Evolutionary conservation across 2,113 vertebrate species (phyloP).

Genomic region (Entelurus aequoreus): DNA sequence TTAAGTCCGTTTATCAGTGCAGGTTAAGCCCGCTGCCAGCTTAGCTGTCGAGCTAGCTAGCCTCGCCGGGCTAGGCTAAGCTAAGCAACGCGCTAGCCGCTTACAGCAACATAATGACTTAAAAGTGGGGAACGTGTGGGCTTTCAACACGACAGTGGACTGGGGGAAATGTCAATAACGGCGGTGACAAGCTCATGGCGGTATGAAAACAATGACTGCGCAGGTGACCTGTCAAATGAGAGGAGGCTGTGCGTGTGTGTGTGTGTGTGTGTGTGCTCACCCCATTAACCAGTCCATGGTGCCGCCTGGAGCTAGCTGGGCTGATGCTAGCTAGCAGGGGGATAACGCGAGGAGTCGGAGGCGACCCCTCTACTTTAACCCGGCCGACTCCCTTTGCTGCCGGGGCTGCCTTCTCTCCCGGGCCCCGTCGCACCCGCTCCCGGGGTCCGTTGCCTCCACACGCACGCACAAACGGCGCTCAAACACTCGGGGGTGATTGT

Average conservation of each 20-base stretch:
- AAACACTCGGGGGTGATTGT: slow-evolving; percentile 44
- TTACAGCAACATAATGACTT: background rate
- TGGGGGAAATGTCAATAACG: background rate
- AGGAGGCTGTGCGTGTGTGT: slow-evolving; percentile 31
- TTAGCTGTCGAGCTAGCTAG: slow-evolving; percentile 38
- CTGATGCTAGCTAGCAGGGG: slow-evolving; percentile 58
- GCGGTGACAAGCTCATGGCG: slow-evolving; percentile 1
- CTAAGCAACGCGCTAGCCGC: slow-evolving; percentile 41
- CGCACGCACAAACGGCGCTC: slow-evolving; percentile 22
- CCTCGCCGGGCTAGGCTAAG: slow-evolving; percentile 47
- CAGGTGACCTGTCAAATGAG: slow-evolving; percentile 35
- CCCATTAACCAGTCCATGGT: slow-evolving; percentile 89
- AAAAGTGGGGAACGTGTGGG: background rate
- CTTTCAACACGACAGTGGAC: slow-evolving; percentile 14
- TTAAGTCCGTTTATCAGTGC: slow-evolving; percentile 16
- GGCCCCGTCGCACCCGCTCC: slow-evolving; percentile 34
- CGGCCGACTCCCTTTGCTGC: slow-evolving; percentile 55
- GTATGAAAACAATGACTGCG: slow-evolving; percentile 29
- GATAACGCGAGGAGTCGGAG: slow-evolving; percentile 69
- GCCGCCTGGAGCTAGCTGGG: slow-evolving; percentile 50
- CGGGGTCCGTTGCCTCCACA: background rate
- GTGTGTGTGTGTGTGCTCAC: slow-evolving; percentile 67
- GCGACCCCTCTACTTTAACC: slow-evolving; percentile 53
- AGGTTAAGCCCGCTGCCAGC: slow-evolving; percentile 33
- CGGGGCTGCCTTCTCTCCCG: slow-evolving; percentile 34